Base-by-base conservation (phyloP, 2,888 invertebrate genomes). In the Cyaniris semiargus region DNA sequence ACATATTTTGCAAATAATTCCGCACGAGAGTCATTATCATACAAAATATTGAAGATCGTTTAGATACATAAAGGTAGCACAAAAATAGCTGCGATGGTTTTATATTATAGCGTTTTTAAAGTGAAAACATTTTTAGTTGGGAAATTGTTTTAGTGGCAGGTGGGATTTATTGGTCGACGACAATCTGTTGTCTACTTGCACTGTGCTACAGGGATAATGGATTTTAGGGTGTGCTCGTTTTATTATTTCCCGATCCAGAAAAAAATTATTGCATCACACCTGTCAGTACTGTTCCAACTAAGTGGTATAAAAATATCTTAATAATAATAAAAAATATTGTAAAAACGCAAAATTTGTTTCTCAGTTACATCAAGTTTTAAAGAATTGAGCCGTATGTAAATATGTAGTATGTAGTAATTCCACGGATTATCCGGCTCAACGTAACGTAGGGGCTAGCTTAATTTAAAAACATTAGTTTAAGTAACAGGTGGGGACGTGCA, bases 391-490 rank as follows among this genome's bases (percentile, higher is more conserved):
- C 53, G 21, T 66, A 66, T 66, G 27, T 66, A 66, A 66, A 66
- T 27, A 31, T 44, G 10, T 15, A 34, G 34, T 34, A 6, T 7
- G 13, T 66, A 66, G 66, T 66, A 66, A 31, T 66, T 66, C 27
- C 18, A 1, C 5, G 31, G 66, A 66, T 66, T 66, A 31, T 66
- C 27, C 66, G 27, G 66, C 66, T 66, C 15, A 31, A 66, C 66
- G 31, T 27, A 31, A 2, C 13, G 27, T 3, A 21, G n/a, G 10
- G 58, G 58, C 8, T 66, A 13, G 23, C 60, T 27, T n/a, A n/a
- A n/a, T 66, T 27, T 31, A 27, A 66, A 66, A 66, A 66, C 27
- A 66, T 66, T 66, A 66, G 66, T 66, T 15, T 60, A 13, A 66
- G 27, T 66, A 66, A 27, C 66, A 66, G 27, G 66, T 27, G 66